A percentile compares a stretch with the other conserved stretches of the same genome.
These are phyloP conservation scores for Gymnosoma rotundatum DNA, from an alignment of 2,888 invertebrate genomes.

Conservation along the genomic window DNA sequence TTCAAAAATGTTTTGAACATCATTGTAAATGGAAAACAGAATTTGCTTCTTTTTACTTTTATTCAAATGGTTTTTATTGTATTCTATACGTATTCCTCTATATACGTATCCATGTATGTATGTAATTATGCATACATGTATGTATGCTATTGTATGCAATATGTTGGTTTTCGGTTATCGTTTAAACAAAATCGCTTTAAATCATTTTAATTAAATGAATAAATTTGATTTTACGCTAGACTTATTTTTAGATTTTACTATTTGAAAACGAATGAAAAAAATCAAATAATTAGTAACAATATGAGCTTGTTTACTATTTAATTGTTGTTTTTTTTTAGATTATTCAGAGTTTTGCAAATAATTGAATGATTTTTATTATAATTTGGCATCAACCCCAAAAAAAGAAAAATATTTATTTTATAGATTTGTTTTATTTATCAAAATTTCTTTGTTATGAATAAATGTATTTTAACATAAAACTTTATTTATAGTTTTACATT, in stretches of 20 bases:
- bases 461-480: neutral
- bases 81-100: neutral
- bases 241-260: slow-evolving; percentile 10
- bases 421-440: slow-evolving; percentile 6
- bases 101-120: neutral
- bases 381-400: neutral
- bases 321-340: slow-evolving; percentile 14
- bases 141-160: too few relatives aligned
- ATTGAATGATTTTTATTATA: slow-evolving; percentile 12
- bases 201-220: slow-evolving; percentile 7
- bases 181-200: slow-evolving; percentile 21
- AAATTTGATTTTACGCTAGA: slow-evolving; percentile 40
- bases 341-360: slow-evolving; percentile 23
- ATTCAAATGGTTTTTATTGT: too few relatives aligned
- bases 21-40: neutral
- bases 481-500: neutral
- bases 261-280: neutral
- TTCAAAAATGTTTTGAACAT: too few relatives aligned
- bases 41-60: neutral
- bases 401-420: neutral
- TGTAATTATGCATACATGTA: neutral
- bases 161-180: neutral
- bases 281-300: slow-evolving; percentile 26
- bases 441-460: neutral
- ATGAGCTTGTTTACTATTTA: slow-evolving; percentile 7